Evolutionary conservation across 2,113 vertebrate species (phyloP).

Genomic region (Nipponia nippon): DNA sequence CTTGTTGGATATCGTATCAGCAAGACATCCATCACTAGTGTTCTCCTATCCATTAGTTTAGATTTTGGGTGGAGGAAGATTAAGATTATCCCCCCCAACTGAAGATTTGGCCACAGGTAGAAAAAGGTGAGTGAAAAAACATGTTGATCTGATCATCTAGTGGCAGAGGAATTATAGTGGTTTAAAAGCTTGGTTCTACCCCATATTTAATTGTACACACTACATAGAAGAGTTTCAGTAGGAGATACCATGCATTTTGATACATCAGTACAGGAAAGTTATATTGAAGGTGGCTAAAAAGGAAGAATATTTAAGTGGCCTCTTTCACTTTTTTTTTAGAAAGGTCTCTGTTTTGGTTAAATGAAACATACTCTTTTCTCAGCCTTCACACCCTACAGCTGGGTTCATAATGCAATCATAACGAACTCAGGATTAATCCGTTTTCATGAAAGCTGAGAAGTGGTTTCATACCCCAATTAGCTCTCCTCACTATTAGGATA

Average conservation of each 20-base stretch:
- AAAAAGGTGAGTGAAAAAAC: neutral
- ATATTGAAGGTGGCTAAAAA: neutral
- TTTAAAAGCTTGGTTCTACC: neutral
- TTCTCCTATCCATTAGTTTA: neutral
- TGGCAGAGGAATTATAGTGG: neutral
- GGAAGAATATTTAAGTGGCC: neutral
- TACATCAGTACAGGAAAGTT: neutral
- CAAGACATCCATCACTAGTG: neutral
- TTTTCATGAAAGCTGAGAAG: neutral
- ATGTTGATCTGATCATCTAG: neutral
- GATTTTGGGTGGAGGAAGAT: neutral
- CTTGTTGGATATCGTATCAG: neutral
- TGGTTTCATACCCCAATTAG: neutral
- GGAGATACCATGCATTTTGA: neutral
- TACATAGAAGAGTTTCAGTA: neutral
- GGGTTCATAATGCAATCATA: neutral
- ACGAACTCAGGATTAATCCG: neutral
- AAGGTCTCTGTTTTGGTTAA: neutral
- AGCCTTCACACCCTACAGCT: neutral
- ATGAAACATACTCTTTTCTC: neutral
- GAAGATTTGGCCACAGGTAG: neutral
- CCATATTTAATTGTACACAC: neutral
- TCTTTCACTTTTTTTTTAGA: neutral
- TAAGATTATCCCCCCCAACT: neutral
- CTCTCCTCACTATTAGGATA: neutral